Base-by-base conservation (phyloP, 2,888 invertebrate species). In the Alloscopus bannaensis region DNA sequence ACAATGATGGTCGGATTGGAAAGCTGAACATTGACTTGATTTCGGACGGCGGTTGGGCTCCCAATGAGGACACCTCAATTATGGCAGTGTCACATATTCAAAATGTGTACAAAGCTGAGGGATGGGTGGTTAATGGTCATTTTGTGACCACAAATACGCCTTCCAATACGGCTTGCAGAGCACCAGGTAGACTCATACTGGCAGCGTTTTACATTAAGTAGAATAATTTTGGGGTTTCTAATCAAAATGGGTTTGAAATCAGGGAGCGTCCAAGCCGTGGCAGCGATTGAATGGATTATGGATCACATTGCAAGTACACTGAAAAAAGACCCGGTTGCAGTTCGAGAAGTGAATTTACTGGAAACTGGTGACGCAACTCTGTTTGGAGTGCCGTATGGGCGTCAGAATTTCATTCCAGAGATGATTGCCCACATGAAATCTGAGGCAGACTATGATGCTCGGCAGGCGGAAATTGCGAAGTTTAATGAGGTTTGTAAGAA, bases 261-360 rank as follows among this genome's bases (percentile, higher is more conserved):
- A 75, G 78, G 72, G 0, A 87, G 88, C 0, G 83, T 87, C 11
- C 87, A 88, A 26, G 88, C 87, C 3, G 87, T 89, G 11, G 88
- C 88, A 60, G 86, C 88, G 26, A 89, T 88, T 79, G 89, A 89
- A 83, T 87, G 87, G 13, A 87, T 89, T 6, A 89, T 89, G 87
- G 89, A 89, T n/a, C 89, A 89, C 68, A 87, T 89, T 24, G 88
- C 89, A 1, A 86, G 87, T 42, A 82, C 78, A 2, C 79, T 89
- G 18, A 86, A 87, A 4, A 87, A 87, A 71, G 89, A 89, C 69
- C 88, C 88, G 0, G 81, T 88, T 16, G 88, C 91, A 80, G 91
- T 93, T 0, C 89, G 91, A 84, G 79, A 90, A 22, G 86, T 87
- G 29, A 93, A 93, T 86, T 90, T 92, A n/a, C 42, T 82, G 1